phyloP scores from a whole-genome alignment of 2,113 vertebrate species.

The Ivindomyrus marchei region DNA sequence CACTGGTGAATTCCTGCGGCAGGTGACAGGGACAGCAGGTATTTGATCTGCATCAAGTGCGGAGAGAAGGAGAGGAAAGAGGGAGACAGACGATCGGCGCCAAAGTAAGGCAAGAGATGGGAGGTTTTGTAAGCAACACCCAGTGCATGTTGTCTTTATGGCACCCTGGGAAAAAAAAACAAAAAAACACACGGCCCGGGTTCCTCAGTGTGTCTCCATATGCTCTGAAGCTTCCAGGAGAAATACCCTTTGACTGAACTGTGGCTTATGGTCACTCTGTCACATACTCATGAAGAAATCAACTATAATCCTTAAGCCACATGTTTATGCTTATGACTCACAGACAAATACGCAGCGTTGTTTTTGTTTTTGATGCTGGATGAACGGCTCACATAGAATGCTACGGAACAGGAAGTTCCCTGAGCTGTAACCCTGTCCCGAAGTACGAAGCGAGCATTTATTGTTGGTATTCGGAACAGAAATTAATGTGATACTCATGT shows the following conservation, averaged over 20 bases:
- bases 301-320: background rate
- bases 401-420: background rate
- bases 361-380: background rate
- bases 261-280: background rate
- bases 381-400: background rate
- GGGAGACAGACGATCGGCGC: background rate
- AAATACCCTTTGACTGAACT: background rate
- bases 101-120: background rate
- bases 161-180: background rate
- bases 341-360: background rate
- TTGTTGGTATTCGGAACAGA: background rate
- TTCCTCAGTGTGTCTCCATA: background rate
- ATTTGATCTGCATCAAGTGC: slow-evolving; percentile 62
- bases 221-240: background rate
- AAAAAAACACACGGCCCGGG: background rate
- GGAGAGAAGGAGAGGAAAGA: slow-evolving; percentile 49
- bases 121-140: background rate
- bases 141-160: background rate
- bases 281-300: background rate
- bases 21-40: slow-evolving; percentile 52
- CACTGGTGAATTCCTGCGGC: slow-evolving; percentile 55
- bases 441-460: background rate
- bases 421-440: background rate
- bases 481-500: background rate
- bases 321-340: background rate